Base-by-base conservation (phyloP, 35 echinoderm and acorn worm genomes). In the Ptychodera flava region DNA sequence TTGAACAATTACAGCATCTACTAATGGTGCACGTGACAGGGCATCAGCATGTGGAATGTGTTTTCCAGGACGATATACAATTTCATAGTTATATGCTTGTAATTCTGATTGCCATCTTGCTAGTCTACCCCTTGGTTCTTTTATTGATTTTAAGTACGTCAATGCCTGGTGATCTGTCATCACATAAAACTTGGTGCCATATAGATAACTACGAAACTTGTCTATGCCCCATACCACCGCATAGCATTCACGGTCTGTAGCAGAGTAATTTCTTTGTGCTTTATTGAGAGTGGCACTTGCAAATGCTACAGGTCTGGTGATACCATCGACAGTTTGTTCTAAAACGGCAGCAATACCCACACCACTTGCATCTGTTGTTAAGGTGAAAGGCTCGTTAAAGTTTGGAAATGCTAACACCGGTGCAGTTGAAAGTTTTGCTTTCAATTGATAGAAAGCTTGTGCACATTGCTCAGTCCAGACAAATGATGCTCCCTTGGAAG, bases 161-260 rank as follows among this genome's bases (percentile, higher is more conserved):
- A 64, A 64, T 64, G 45, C 45, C 22, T 64, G 45, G 22, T 64
- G 6, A 64, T 64, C 45, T 64, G 45, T 64, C 45, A 64, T 64
- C 6, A 64, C 22, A 22, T 64, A 64, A 22, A 90, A 85, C 1
- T 85, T 33, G n/a, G 33, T 90, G 38, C 82, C 88, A 79, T 90
- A 85, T 31, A 84, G 45, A 32, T 85, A 90, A 33, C 38, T 29
- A 16, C 85, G 37, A 84, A 90, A 84, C 33, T 90, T 90, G 37
- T 90, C 30, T 34, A 84, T 38, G 27, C 38, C 88, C 88, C 82
- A 90, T 10, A 90, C 82, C 1, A 90, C 82, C 31, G 88, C 88
- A 34, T 29, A 78, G 83, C 88, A 85, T 35, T 90, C 82, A 33
- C 78, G 83, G 33, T 90, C 82, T 77, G 37, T 90, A 22, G 83